Conservation (phyloP, 2,888 invertebrate species). For the Monopis laevigella region DNA sequence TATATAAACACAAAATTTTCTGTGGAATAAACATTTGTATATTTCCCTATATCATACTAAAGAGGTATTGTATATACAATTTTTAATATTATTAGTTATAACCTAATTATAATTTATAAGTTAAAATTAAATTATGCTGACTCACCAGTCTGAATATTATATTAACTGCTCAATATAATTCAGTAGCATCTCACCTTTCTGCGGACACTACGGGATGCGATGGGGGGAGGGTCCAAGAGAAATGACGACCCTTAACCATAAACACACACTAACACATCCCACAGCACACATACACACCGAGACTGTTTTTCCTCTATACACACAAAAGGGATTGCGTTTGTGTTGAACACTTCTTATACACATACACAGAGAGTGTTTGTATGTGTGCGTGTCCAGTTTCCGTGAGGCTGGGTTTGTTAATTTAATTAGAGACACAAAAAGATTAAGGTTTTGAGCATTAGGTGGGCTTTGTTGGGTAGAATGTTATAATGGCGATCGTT, state of each 20-base stretch:
- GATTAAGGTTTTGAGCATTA: conserved; percentile 55
- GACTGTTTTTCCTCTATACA: conserved; percentile 9
- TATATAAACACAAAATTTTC: no score
- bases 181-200: conserved; percentile 64
- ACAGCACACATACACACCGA: conserved; percentile 32
- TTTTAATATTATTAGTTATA: no score
- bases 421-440: conserved; percentile 68
- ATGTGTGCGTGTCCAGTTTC: conserved; percentile 62
- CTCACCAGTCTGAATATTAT: no score
- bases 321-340: conserved; percentile 14
- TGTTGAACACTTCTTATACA: conserved; percentile 28
- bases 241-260: conserved; percentile 69
- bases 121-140: no score
- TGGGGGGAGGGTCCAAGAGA: conserved; percentile 63
- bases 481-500: no score
- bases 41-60: no score
- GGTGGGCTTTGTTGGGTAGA: conserved; percentile 56
- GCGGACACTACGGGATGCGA: conserved; percentile 55
- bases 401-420: conserved; percentile 63
- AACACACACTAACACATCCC: conserved; percentile 56
- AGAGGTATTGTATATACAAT: no score
- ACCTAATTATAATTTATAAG: no score
- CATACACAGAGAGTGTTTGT: conserved; percentile 14
- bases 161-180: conserved; percentile 35
- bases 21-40: no score